Conservation (phyloP, 2,797 vertebrate genomes). For the Sardinella longiceps region DNA sequence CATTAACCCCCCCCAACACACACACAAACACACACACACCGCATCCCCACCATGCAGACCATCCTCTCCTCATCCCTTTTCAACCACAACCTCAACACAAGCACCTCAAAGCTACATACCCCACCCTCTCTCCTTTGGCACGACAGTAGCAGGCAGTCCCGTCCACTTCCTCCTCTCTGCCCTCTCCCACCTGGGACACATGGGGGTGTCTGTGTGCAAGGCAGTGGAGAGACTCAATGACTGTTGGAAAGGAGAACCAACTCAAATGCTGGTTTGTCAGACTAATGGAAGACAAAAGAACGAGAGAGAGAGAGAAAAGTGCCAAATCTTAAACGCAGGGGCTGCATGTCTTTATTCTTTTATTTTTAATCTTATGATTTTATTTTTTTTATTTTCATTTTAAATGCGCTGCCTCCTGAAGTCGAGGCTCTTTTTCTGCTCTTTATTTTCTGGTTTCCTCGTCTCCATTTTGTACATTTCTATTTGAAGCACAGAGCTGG, state of each 20-base stretch:
- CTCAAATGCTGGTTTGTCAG: neutral
- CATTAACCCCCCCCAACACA: neutral
- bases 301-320: slow-evolving; percentile 58
- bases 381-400: slow-evolving; percentile 41
- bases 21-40: neutral
- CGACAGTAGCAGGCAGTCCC: neutral
- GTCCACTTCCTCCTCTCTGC: neutral
- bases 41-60: neutral
- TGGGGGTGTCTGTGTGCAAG: neutral
- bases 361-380: slow-evolving; percentile 33
- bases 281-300: neutral
- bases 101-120: neutral
- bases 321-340: slow-evolving; percentile 68
- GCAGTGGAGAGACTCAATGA: neutral
- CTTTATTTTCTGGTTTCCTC: slow-evolving; percentile 31
- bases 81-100: neutral
- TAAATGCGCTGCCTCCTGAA: slow-evolving; percentile 33
- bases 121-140: neutral
- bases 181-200: neutral
- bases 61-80: neutral
- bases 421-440: slow-evolving; percentile 23
- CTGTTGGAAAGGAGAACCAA: neutral
- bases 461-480: slow-evolving; percentile 25
- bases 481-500: slow-evolving; percentile 45
- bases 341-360: slow-evolving; percentile 38